Evolutionary conservation across 1,140 invertebrate genomes (phyloP).

Genomic region (Neodiprion virginianus): DNA sequence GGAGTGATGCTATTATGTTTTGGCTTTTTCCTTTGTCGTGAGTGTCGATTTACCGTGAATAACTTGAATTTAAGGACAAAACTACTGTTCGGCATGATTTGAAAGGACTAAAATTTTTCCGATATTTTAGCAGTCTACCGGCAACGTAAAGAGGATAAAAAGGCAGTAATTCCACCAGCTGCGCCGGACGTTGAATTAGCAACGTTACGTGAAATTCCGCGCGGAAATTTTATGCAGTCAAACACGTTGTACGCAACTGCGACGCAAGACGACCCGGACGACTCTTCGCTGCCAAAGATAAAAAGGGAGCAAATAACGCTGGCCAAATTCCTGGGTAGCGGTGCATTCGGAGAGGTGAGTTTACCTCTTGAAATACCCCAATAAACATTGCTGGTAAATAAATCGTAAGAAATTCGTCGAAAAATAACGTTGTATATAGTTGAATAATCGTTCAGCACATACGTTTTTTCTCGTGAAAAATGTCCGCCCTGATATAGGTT

Average conservation of each 20-base stretch:
- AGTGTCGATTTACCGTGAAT: conserved; percentile 32
- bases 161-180: conserved; percentile 61
- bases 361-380: background rate
- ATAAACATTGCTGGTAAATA: too few species aligned
- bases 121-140: conserved; percentile 55
- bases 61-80: too few species aligned
- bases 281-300: conserved; percentile 79
- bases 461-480: too few species aligned
- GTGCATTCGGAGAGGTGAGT: conserved; percentile 91
- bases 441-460: too few species aligned
- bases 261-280: conserved; percentile 70
- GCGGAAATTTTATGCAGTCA: conserved; percentile 76
- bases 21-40: conserved; percentile 55
- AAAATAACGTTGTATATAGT: too few species aligned
- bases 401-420: too few species aligned
- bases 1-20: conserved; percentile 53
- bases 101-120: conserved; percentile 21
- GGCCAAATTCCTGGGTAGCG: conserved; percentile 89
- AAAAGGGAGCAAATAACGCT: conserved; percentile 80
- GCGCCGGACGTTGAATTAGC: conserved; percentile 86
- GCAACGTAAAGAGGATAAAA: conserved; percentile 66
- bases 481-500: too few species aligned
- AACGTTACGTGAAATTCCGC: conserved; percentile 82
- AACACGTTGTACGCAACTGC: conserved; percentile 80
- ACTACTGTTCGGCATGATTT: background rate